phyloP scores from a whole-genome alignment of 2,113 vertebrate species.

The Oriolus oriolus region DNA sequence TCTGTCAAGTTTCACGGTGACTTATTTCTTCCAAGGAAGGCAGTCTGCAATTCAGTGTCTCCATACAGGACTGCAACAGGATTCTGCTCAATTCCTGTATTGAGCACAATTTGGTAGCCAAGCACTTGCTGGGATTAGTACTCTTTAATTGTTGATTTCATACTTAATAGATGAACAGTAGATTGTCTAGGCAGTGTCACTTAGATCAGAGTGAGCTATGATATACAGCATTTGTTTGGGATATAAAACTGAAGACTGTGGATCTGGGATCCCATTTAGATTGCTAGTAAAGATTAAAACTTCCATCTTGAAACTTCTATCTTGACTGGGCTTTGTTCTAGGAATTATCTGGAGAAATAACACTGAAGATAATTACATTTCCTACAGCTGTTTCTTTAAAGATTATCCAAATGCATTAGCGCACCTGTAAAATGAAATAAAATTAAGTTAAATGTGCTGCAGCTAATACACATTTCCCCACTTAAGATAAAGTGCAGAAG shows the following conservation, averaged over 20 bases:
- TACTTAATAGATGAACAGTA: neutral
- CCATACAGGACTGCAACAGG: neutral
- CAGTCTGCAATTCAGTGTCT: neutral
- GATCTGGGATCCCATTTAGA: conserved; percentile 43
- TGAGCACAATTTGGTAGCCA: neutral
- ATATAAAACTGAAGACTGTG: neutral
- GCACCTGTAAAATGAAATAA: conserved; percentile 59
- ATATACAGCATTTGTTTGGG: neutral
- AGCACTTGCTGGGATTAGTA: neutral
- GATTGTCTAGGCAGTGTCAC: neutral
- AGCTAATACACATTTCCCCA: conserved; percentile 17
- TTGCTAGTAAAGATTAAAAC: conserved; percentile 52
- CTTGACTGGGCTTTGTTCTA: conserved; percentile 39
- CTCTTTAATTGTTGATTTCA: neutral
- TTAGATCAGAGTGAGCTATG: neutral
- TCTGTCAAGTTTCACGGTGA: neutral
- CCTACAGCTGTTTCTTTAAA: conserved; percentile 16
- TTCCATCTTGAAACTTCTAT: conserved; percentile 7
- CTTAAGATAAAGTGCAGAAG: conserved; percentile 60
- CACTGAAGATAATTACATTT: conserved; percentile 21
- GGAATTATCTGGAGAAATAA: conserved; percentile 23
- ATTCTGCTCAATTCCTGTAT: neutral
- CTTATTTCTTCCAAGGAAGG: neutral
- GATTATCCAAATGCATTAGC: conserved; percentile 31
- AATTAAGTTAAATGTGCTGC: conserved; percentile 37